Percentiles rank a stretch among this genome's conserved stretches.
Conservation (phyloP, 2,888 invertebrate genomes). For the Cenopis cana region DNA sequence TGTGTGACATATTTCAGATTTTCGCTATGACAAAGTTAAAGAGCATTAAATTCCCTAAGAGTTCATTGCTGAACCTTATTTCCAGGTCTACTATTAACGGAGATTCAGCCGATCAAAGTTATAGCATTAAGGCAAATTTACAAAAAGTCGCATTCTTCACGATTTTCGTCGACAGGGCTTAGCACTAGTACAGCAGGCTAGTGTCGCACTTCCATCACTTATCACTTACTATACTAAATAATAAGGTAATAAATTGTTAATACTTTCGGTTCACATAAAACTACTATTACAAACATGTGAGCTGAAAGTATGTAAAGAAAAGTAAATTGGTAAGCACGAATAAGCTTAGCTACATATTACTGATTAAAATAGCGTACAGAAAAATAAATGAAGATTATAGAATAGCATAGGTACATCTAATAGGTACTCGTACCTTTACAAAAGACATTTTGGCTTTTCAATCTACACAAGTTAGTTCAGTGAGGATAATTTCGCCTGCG, state of each 20-base stretch:
- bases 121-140: too few relatives aligned
- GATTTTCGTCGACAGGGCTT: too few relatives aligned
- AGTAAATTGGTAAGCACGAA: not conserved
- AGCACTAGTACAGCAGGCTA: too few relatives aligned
- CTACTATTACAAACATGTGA: conserved; percentile 29
- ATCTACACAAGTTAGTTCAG: not conserved
- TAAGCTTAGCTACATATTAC: not conserved
- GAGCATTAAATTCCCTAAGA: too few relatives aligned
- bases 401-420: not conserved
- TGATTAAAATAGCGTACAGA: not conserved
- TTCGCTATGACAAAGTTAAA: too few relatives aligned
- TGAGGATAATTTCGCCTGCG: not conserved
- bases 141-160: too few relatives aligned
- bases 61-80: too few relatives aligned
- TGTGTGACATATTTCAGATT: too few relatives aligned
- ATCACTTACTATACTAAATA: conserved; percentile 40
- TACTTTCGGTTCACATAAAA: conserved; percentile 40
- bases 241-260: conserved; percentile 30
- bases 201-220: not conserved
- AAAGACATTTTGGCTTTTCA: not conserved
- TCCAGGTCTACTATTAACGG: too few relatives aligned
- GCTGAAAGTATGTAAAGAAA: conserved; percentile 25
- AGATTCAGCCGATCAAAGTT: too few relatives aligned
- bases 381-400: not conserved
- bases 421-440: not conserved